These are phyloP conservation scores for Leptarthrus brevirostris DNA, from an alignment of 2,888 invertebrate genomes.

Conservation along the genomic window DNA sequence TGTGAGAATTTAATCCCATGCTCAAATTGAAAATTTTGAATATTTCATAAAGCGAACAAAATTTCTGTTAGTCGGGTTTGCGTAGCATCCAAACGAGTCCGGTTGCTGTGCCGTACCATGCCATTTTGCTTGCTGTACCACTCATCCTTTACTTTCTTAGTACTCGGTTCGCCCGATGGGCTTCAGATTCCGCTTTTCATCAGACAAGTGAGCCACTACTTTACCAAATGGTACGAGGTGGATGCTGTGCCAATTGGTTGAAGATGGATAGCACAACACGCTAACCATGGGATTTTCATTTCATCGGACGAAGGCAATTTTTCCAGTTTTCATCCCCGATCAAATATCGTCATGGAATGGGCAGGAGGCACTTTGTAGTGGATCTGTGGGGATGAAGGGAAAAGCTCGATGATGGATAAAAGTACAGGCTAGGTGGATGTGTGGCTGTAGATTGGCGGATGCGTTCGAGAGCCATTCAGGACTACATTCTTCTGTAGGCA, in stretches of 20 bases:
- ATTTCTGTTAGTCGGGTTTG: slow-evolving; percentile 6
- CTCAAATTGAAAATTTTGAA: slow-evolving; percentile 39
- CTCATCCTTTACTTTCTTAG: background rate
- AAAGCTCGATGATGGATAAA: slow-evolving; percentile 6
- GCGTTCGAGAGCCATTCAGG: slow-evolving; percentile 15
- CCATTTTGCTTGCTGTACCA: background rate
- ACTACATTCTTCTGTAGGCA: slow-evolving; percentile 19
- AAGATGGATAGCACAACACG: slow-evolving; percentile 27
- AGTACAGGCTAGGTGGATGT: slow-evolving; percentile 13
- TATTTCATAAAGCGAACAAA: slow-evolving; percentile 37
- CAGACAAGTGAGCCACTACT: background rate
- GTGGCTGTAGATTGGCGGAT: background rate
- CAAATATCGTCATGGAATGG: background rate
- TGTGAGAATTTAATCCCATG: slow-evolving; percentile 36
- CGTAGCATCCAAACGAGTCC: background rate
- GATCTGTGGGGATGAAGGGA: background rate
- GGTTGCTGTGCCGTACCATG: too few species aligned
- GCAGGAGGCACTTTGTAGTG: slow-evolving; percentile 3
- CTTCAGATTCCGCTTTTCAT: slow-evolving; percentile 1
- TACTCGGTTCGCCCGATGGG: background rate
- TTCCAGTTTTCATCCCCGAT: slow-evolving; percentile 29
- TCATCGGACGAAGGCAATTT: slow-evolving; percentile 43
- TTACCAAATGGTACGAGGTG: background rate
- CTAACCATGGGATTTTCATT: slow-evolving; percentile 20
- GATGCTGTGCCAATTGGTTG: slow-evolving; percentile 32